Evolutionary conservation across 2,888 invertebrate species (phyloP).

Genomic region (Falcaria lacertinaria): DNA sequence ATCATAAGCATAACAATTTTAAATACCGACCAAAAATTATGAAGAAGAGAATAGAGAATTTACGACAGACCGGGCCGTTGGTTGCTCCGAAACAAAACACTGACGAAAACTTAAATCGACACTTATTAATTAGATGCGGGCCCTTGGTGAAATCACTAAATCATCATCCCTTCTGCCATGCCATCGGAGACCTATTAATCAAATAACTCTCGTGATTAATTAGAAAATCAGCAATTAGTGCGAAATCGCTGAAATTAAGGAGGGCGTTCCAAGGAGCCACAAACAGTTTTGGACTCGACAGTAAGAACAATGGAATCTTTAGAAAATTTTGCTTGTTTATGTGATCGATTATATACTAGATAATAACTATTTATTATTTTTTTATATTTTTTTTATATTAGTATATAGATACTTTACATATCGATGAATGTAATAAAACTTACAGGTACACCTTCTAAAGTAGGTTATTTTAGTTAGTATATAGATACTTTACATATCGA

Average conservation of each 20-base stretch:
- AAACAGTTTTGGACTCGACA: not conserved
- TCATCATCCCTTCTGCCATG: slow-evolving; percentile 36
- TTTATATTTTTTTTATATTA: too few relatives aligned
- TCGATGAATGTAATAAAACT: too few relatives aligned
- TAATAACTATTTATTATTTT: too few relatives aligned
- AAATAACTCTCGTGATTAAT: slow-evolving; percentile 75
- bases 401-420: too few relatives aligned
- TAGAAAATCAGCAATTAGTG: slow-evolving; percentile 73
- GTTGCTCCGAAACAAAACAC: not conserved
- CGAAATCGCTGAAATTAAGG: slow-evolving; percentile 54
- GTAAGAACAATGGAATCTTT: slow-evolving; percentile 4
- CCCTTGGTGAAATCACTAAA: slow-evolving; percentile 50
- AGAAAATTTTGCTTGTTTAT: too few relatives aligned
- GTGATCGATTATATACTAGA: too few relatives aligned
- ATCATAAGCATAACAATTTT: not conserved
- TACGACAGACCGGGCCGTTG: not conserved
- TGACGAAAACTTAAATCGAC: slow-evolving; percentile 30
- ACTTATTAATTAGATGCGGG: slow-evolving; percentile 55
- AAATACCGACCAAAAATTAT: not conserved
- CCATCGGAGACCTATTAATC: slow-evolving; percentile 70
- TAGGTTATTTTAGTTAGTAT: too few relatives aligned
- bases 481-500: too few relatives aligned
- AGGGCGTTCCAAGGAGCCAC: slow-evolving; percentile 15
- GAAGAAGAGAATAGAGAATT: not conserved
- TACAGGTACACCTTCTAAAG: too few relatives aligned